phyloP scores from a whole-genome alignment of 2,113 vertebrate genomes.

The Bubo scandiacus region DNA sequence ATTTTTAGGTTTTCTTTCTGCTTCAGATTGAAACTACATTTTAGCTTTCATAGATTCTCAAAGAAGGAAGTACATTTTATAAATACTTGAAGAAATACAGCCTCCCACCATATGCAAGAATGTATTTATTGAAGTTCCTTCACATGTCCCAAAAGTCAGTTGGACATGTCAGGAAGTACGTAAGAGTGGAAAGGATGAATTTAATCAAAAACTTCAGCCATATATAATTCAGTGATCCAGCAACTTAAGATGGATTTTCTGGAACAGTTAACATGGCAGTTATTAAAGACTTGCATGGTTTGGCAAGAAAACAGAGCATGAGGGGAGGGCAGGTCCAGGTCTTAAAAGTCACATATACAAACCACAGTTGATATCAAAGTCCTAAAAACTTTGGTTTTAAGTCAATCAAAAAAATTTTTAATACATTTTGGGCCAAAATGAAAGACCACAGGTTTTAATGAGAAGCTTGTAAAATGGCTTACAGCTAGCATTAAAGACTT shows the following conservation, averaged over 20 bases:
- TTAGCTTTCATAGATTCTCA: background rate
- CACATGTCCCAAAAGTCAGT: background rate
- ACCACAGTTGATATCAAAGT: background rate
- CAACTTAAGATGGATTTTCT: constrained; percentile 35
- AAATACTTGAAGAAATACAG: background rate
- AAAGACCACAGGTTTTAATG: background rate
- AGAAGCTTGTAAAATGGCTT: background rate
- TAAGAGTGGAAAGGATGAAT: background rate
- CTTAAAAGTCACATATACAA: background rate
- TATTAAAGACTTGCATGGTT: constrained; percentile 30
- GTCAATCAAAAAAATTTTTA: background rate
- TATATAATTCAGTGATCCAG: constrained; percentile 21
- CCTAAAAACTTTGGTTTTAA: background rate
- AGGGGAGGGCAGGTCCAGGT: background rate
- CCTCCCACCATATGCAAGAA: background rate
- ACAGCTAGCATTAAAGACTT: background rate
- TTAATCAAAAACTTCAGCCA: background rate
- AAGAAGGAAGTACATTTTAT: background rate
- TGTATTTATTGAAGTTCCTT: background rate
- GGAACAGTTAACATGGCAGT: constrained; percentile 43
- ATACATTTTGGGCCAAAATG: background rate
- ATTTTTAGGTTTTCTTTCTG: background rate
- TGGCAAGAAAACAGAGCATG: constrained; percentile 18
- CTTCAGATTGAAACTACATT: background rate
- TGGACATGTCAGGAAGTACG: background rate